phyloP scores from a whole-genome alignment of 35 echinoderm and acorn worm genomes.

The Amphiura filiformis region DNA sequence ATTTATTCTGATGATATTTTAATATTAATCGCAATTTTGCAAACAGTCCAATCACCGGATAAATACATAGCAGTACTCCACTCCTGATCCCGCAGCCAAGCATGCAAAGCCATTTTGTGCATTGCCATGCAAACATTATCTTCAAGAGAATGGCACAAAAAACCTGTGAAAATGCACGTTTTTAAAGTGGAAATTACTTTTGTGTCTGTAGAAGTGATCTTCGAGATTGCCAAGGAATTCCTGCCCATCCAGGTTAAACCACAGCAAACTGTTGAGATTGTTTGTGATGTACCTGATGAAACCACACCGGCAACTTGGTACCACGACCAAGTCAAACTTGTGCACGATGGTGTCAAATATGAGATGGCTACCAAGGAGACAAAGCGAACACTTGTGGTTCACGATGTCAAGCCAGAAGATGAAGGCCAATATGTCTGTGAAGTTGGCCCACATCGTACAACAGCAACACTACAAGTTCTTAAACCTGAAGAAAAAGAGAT shows the following conservation, averaged over 20 bases:
- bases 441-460: neutral
- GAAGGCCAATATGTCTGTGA: slow-evolving; percentile 48
- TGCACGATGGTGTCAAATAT: slow-evolving; percentile 9
- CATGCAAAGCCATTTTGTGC: too few relatives aligned
- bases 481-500: neutral
- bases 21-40: too few relatives aligned
- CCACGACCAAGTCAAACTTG: slow-evolving; percentile 6
- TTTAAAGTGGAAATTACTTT: too few relatives aligned
- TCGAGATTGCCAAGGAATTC: neutral
- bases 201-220: too few relatives aligned
- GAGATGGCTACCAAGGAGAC: slow-evolving; percentile 31
- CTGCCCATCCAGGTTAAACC: neutral
- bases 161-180: too few relatives aligned
- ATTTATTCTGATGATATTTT: too few relatives aligned
- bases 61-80: too few relatives aligned
- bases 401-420: slow-evolving; percentile 42
- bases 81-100: too few relatives aligned
- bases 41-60: too few relatives aligned
- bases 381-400: slow-evolving; percentile 13
- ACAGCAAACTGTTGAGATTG: neutral
- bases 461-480: neutral
- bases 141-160: too few relatives aligned
- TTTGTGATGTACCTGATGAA: neutral
- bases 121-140: too few relatives aligned
- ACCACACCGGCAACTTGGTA: neutral